Base-by-base conservation (phyloP, 2,888 invertebrate genomes). In the Unio delphinus region DNA sequence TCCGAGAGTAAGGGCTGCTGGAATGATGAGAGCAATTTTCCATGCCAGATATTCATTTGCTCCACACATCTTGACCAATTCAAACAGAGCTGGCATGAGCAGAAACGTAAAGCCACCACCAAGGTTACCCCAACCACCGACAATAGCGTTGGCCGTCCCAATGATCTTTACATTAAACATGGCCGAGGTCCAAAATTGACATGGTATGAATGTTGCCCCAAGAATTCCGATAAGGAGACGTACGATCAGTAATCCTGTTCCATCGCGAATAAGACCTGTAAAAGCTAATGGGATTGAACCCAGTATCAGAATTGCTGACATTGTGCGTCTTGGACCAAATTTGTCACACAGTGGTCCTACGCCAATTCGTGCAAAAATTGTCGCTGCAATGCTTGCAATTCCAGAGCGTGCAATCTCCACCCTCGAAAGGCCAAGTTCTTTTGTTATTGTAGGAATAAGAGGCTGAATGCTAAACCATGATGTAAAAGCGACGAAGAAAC, bases 261-360 rank as follows among this genome's bases (percentile, higher is more conserved):
- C 56, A 45, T 23, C 65, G 18, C 55, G 59, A 11, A 74, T 62
- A 15, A 74, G 65, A 20, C 74, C 74, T 7, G 68, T 54, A 54
- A 72, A 62, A 62, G 72, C 71, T 64, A 72, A 65, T 30, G 74
- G 74, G 18, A 74, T 65, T 1, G 74, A 66, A 4, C 72, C 72
- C 58, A 61, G n/a, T 5, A 74, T 62, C n/a, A 74, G 61, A 15
- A 74, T 63, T 18, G 58, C 68, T 7, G 74, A 66, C 74, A 74
- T 74, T 8, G 68, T 61, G 55, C 68, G 56, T 60, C 64, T 59
- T 56, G 74, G 72, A 34, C 74, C 72, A 56, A 69, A 74, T 58
- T 30, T 67, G 61, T 74, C 74, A 64, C 74, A 74, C 20, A 74
- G 66, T 4, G 74, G 74, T 15, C 68, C 68, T 45, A 68, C 65